Base-by-base conservation (phyloP, 2,888 invertebrate species). In the Apotomis betuletana region DNA sequence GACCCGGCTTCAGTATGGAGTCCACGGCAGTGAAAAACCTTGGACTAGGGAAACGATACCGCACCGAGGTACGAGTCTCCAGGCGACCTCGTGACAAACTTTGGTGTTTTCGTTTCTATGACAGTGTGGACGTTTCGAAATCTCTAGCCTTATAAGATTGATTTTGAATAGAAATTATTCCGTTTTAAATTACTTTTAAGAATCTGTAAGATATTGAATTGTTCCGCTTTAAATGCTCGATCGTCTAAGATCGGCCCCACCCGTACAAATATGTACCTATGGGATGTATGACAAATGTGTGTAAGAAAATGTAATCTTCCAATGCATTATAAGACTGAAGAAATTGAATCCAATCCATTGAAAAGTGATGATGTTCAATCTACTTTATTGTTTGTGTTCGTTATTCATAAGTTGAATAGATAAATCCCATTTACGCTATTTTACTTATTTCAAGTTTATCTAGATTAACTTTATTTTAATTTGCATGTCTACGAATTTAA, bases 1-100 rank as follows among this genome's bases (percentile, higher is more conserved):
- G 77, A 79, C 75, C 78, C 77, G 76, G 80, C 82, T 80, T 52
- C 41, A 80, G 78, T 77, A 82, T 78, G 77, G 75, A 72, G 83
- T 86, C 84, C 88, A 83, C 77, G 90, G 91, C 83, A 81, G 84
- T 92, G 91, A 91, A 90, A 90, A 81, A 85, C 89, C 89, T 76
- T 83, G 89, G 88, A 87, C 79, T 58, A 75, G 74, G 75, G 52
- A 67, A 71, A 74, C 75, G 70, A 80, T 76, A 80, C 79, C 84
- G 81, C 85, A 82, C 85, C 86, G 81, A 80, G 83, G 77, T 78
- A 73, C 69, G 75, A 79, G 79, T 80, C 78, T 78, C 78, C 77
- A 78, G 81, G 81, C 83, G 84, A 83, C 80, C 83, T 82, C 80
- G 75, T 77, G 77, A 72, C 77, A 81, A 79, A 85, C 81, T 78